These are phyloP conservation scores for Cololabis saira DNA, from an alignment of 2,113 vertebrate species.

Conservation along the genomic window DNA sequence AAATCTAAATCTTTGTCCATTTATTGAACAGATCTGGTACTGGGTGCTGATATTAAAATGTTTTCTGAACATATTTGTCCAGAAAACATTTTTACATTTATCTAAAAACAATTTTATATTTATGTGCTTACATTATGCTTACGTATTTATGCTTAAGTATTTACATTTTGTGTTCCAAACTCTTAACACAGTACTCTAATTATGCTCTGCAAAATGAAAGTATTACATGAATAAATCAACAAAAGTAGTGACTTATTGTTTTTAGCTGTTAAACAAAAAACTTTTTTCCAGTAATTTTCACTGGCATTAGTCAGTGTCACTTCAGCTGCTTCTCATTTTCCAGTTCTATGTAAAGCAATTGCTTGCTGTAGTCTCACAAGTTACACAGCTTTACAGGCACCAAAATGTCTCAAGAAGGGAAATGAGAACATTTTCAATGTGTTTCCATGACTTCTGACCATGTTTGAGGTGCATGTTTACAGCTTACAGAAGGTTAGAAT, in stretches of 20 bases:
- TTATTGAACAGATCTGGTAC: too few relatives aligned
- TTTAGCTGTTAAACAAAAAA: neutral
- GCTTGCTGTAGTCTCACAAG: neutral
- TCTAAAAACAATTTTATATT: too few relatives aligned
- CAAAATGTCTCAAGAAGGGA: neutral
- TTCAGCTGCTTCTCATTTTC: conserved; percentile 3
- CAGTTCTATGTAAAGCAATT: neutral
- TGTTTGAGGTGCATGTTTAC: neutral
- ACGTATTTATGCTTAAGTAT: too few relatives aligned
- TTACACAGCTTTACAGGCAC: neutral
- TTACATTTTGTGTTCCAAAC: too few relatives aligned
- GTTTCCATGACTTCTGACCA: neutral
- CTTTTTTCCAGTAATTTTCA: neutral
- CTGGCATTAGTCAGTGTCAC: neutral
- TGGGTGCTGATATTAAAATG: too few relatives aligned
- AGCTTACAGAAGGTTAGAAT: neutral
- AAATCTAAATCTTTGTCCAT: neutral
- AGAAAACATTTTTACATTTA: too few relatives aligned
- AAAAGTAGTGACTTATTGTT: too few relatives aligned
- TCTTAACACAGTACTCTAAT: too few relatives aligned
- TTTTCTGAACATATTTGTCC: too few relatives aligned
- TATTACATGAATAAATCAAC: too few relatives aligned
- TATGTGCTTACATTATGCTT: too few relatives aligned
- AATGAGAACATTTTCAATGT: neutral
- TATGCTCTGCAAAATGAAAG: too few relatives aligned